Base-by-base conservation (phyloP, 2,888 invertebrate genomes). In the Tortrix viridana region DNA sequence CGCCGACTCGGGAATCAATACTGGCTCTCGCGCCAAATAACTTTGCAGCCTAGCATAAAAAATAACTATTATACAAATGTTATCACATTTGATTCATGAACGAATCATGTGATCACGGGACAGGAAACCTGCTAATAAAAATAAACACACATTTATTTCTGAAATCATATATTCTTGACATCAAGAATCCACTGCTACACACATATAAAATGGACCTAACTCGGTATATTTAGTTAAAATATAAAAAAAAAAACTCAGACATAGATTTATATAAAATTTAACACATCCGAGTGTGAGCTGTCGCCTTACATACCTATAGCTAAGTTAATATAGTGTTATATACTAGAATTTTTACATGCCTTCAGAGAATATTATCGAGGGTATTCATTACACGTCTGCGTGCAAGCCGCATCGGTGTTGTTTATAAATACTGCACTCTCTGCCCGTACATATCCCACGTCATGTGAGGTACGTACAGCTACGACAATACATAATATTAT, bases 161-260 rank as follows among this genome's bases (percentile, higher is more conserved):
- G 54, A 60, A 60, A 54, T 43, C 20, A 49, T 60, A 60, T 60
- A 60, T 60, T 60, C 60, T 55, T 41, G 53, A 60, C 41, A 54
- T 52, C 53, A 47, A 60, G 60, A 60, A 55, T 60, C 18, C 60
- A 48, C 54, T 43, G 48, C 54, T 60, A 60, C 60, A 60, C 54
- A 53, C 47, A 54, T 60, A 54, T 60, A 60, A 53, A 60, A 60
- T 60, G 54, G 54, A 60, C 60, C 48, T 60, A 49, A 50, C 41
- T 55, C 60, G 38, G 54, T 60, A 60, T 60, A 60, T 48, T 60
- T 60, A 60, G 60, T 60, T 44, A 23, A 60, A 32, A 23, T 47
- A 60, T 60, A 47, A 16, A 55, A 46, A 54, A 60, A 60, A 52
- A 44, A 60, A 53, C 46, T 37, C 46, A 59, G n/a, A 54, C 22